Base-by-base conservation (phyloP, 2,797 vertebrate genomes). In the Pipistrellus pygmaeus region DNA sequence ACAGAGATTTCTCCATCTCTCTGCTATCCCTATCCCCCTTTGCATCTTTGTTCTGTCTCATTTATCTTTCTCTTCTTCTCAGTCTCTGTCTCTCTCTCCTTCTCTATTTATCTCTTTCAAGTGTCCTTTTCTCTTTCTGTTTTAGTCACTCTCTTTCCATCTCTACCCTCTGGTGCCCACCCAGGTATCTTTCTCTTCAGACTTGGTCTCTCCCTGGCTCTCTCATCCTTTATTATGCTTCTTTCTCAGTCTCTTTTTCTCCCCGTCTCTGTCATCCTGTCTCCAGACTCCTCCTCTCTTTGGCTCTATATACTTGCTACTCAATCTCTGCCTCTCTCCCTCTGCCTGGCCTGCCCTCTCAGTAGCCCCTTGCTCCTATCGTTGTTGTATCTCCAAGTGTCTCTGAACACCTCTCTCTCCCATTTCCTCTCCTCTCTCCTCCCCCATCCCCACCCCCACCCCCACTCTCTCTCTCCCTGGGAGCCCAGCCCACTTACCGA, bases 401-500 rank as follows among this genome's bases (percentile, higher is more conserved):
- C 64, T 77, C 69, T 76, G 55, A 41, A 71, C 51, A 44, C 53
- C 14, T 15, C 23, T 10, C 44, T 9, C 12, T 73, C 69, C 44
- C 82, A 27, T 80, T 46, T 60, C 69, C 25, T 80, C 41, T 75
- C 75, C n/a, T 48, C 57, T 46, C 10, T 32, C 64, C 48, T 48
- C 94, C 62, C 21, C 32, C 23, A 38, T 44, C 10, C 44, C 44
- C 44, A 10, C 10, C 44, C 44, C 44, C 0, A n/a, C 30, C 77
- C 73, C 10, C 0, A 32, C 30, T 18, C 38, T 13, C 11, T 53
- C 69, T 66, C 44, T 81, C 93, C 72, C 21, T 35, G 27, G 69
- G 64, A 78, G 46, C 69, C 91, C 81, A 71, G 71, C 81, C 91
- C 86, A 96, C 97, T 87, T 97, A 99, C 99, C 99, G 99, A 98